Evolutionary conservation across 2,113 vertebrate species (phyloP).

Genomic region (Heloderma charlesbogerti): DNA sequence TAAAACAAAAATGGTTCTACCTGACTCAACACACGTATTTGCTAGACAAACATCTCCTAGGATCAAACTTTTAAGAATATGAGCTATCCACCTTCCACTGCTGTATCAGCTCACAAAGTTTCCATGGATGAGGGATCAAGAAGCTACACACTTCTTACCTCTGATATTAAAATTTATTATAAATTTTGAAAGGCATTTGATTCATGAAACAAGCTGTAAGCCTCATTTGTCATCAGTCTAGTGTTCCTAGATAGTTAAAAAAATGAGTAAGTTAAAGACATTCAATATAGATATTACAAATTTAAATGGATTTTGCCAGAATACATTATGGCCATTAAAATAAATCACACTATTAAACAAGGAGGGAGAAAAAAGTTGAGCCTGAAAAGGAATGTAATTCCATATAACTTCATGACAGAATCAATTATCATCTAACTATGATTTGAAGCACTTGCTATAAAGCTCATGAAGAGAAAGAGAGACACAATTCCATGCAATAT

Average conservation of each 20-base stretch:
- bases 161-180: slow-evolving; percentile 41
- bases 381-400: slow-evolving; percentile 73
- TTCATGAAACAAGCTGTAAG: slow-evolving; percentile 66
- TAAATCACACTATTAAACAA: slow-evolving; percentile 77
- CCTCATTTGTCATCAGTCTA: slow-evolving; percentile 67
- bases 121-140: slow-evolving; percentile 9
- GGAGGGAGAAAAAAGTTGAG: slow-evolving; percentile 55
- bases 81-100: neutral
- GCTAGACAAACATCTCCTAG: neutral
- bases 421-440: slow-evolving; percentile 70
- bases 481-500: slow-evolving; percentile 47
- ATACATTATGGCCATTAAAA: slow-evolving; percentile 75
- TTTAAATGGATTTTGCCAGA: slow-evolving; percentile 78
- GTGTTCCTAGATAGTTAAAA: slow-evolving; percentile 48
- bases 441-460: slow-evolving; percentile 49
- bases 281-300: slow-evolving; percentile 80
- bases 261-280: slow-evolving; percentile 72
- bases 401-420: slow-evolving; percentile 72
- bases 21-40: neutral
- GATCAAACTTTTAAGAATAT: neutral
- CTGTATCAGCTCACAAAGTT: slow-evolving; percentile 5
- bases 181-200: slow-evolving; percentile 54
- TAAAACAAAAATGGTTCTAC: neutral
- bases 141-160: slow-evolving; percentile 46
- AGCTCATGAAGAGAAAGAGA: slow-evolving; percentile 4